phyloP scores from a whole-genome alignment of 2,888 invertebrate species.

The Micoletzkya japonica region DNA sequence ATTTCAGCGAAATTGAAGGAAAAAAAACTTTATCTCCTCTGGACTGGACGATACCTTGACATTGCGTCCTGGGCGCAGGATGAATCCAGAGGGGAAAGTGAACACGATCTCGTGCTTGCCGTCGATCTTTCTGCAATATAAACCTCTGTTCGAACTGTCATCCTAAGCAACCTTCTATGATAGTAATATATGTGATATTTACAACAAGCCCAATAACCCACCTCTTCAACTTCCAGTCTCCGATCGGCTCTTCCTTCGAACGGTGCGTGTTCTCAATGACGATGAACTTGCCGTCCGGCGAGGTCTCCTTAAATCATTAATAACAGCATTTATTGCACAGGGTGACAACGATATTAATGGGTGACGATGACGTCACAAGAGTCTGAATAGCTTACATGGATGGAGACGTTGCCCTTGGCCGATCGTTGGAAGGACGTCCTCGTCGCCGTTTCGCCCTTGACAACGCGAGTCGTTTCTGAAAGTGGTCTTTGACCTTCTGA shows the following conservation, averaged over 20 bases:
- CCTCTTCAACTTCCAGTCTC: conserved; percentile 66
- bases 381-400: conserved; percentile 47
- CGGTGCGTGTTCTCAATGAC: conserved; percentile 67
- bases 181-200: too few relatives aligned
- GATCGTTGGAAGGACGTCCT: conserved; percentile 68
- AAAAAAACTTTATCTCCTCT: background rate
- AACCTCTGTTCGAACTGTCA: too few relatives aligned
- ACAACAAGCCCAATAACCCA: too few relatives aligned
- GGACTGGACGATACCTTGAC: too few relatives aligned
- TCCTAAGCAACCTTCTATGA: too few relatives aligned
- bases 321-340: background rate
- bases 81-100: conserved; percentile 61
- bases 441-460: conserved; percentile 67
- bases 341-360: background rate
- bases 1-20: background rate
- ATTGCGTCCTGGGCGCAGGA: conserved; percentile 58
- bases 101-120: conserved; percentile 62
- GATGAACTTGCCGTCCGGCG: conserved; percentile 67
- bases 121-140: conserved; percentile 62
- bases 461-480: conserved; percentile 56
- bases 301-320: conserved; percentile 62
- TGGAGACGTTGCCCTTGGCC: conserved; percentile 68
- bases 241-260: conserved; percentile 65
- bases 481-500: background rate
- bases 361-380: background rate